Base-by-base conservation (phyloP, 1,140 invertebrate genomes). In the Asbolus verrucosus region DNA sequence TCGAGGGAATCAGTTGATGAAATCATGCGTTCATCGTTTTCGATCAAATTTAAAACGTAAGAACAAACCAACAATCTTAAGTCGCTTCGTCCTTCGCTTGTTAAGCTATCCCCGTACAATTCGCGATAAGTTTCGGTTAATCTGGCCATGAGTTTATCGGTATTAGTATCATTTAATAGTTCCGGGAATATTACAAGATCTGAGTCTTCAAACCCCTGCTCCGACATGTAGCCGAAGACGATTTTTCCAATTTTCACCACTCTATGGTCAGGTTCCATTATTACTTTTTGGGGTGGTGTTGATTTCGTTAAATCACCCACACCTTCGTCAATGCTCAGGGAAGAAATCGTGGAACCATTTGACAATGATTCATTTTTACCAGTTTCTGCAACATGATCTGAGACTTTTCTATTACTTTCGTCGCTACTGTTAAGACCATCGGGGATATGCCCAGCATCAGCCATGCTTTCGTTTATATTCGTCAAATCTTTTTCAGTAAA, bases 171-270 rank as follows among this genome's bases (percentile, higher is more conserved):
- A 43, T 74, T 31, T 0, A 67, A 24, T 2, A 79, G 18, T 67
- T 81, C 80, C 0, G 80, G 79, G 60, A 80, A 80, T 24, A 81
- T 27, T 11, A 81, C 62, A 6, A 79, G 31, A 8, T 81, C 79
- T 6, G 70, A 72, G 15, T 71, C 27, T 46, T 80, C 72, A 39
- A 78, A 77, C 38, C 77, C 77, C 62, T 80, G 76, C 21, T 79
- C 67, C 9, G 73, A 11, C 14, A 81, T 60, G 73, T 78, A 78
- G n/a, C 77, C 76, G 6, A 66, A 63, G 15, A 81, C 77, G 8
- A 74, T 24, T 38, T 67, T 63, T 0, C 54, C 39, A 4, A 80
- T 59, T 67, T 73, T 68, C 8, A 73, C 33, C 13, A 78, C 33
- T 15, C 67, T 68, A 8, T 74, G 72, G 65, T 79, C 76, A 21